Percentiles rank a stretch among this genome's conserved stretches.
These are phyloP conservation scores for Scaptomyza caliginosa DNA, from an alignment of 2,888 invertebrate genomes.

Conservation along the genomic window DNA sequence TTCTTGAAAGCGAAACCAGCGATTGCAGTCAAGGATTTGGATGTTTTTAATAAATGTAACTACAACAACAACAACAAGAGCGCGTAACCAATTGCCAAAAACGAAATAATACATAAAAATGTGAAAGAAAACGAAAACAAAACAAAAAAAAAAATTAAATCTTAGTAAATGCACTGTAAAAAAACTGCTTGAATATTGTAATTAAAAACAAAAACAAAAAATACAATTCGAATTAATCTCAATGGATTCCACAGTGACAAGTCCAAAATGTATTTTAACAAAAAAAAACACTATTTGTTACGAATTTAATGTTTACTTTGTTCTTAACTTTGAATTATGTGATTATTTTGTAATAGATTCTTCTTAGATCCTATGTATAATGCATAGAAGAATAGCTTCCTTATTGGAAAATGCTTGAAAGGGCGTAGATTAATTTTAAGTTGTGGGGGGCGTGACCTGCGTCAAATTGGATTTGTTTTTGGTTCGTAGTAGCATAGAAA, in stretches of 20 bases:
- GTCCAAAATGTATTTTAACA: slow-evolving; percentile 27
- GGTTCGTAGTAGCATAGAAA: slow-evolving; percentile 33
- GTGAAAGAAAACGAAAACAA: slow-evolving; percentile 22
- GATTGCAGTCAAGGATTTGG: slow-evolving; percentile 75
- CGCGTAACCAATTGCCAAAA: slow-evolving; percentile 77
- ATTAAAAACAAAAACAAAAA: slow-evolving; percentile 22
- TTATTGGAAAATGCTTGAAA: slow-evolving; percentile 29
- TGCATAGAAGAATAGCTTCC: slow-evolving; percentile 25
- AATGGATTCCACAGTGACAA: slow-evolving; percentile 43
- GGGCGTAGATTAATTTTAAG: slow-evolving; percentile 34
- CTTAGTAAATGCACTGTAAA: slow-evolving; percentile 46
- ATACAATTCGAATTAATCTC: slow-evolving; percentile 48
- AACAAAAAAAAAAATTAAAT: no score
- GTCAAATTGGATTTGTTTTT: slow-evolving; percentile 30
- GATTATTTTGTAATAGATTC: slow-evolving; percentile 57
- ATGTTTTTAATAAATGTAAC: slow-evolving; percentile 59
- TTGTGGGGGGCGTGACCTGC: slow-evolving; percentile 23
- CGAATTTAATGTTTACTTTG: slow-evolving; percentile 58
- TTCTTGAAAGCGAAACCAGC: slow-evolving; percentile 64
- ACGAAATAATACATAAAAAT: slow-evolving; percentile 4
- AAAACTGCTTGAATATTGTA: slow-evolving; percentile 46
- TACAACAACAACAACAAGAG: slow-evolving; percentile 40
- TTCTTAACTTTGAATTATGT: slow-evolving; percentile 44
- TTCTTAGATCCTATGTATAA: slow-evolving; percentile 19
- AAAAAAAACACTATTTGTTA: slow-evolving; percentile 42